Evolutionary conservation across 2,888 invertebrate species (phyloP).

Genomic region (Boloria euphrosyne): DNA sequence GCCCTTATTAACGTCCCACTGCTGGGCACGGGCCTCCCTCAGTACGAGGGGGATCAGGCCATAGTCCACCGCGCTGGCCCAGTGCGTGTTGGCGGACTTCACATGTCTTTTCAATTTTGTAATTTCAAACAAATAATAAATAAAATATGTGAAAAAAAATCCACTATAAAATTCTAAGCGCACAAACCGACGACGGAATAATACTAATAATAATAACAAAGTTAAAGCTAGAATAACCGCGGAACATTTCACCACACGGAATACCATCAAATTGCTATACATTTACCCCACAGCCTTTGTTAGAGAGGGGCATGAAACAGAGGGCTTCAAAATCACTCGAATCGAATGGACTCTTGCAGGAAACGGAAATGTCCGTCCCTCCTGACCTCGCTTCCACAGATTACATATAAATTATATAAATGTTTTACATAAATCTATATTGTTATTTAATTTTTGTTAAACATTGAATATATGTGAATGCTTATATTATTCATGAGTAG

Average conservation of each 20-base stretch:
- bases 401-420: constrained; percentile 7
- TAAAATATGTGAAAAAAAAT: too few relatives aligned
- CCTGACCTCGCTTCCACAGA: constrained; percentile 2
- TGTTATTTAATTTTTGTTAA: not conserved
- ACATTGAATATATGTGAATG: too few relatives aligned
- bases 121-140: too few relatives aligned
- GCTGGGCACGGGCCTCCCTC: too few relatives aligned
- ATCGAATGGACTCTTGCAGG: constrained; percentile 30
- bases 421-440: not conserved
- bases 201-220: not conserved
- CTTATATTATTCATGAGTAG: too few relatives aligned
- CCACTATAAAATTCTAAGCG: not conserved
- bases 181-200: not conserved
- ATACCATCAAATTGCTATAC: constrained; percentile 11
- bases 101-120: too few relatives aligned
- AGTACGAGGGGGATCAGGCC: too few relatives aligned
- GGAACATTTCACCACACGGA: not conserved
- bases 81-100: too few relatives aligned
- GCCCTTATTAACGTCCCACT: too few relatives aligned
- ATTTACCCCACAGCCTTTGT: constrained; percentile 9
- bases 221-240: not conserved
- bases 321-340: constrained; percentile 30
- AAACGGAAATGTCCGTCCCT: constrained; percentile 30
- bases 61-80: too few relatives aligned
- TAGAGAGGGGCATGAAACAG: constrained; percentile 6